Base-by-base conservation (phyloP, 1,140 invertebrate species). In the Diorhabda carinulata region DNA sequence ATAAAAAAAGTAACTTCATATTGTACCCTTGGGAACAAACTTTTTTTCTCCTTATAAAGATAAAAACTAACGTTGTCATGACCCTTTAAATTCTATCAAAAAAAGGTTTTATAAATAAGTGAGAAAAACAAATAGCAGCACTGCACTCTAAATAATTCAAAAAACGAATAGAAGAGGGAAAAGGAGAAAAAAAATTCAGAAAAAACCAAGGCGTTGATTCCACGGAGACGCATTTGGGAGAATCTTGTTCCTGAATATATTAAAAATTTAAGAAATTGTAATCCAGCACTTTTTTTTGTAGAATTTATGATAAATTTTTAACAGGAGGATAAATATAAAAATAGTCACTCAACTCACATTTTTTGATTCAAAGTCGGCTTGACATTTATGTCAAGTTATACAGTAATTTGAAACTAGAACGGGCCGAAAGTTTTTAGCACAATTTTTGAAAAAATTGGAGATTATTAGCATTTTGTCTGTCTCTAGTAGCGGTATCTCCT, bases 1-100 rank as follows among this genome's bases (percentile, higher is more conserved):
- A 25, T 25, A 25, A 25, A 25, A 25, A 25, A 25, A 25, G 25
- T 25, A 25, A 25, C 25, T 25, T 25, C 25, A 25, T 25, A 25
- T 25, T 25, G 25, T 4, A 52, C 47, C 6, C 47, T n/a, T n/a
- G 2, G n/a, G 47, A 52, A n/a, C 6, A 52, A 52, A 52, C 47
- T 52, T 52, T 52, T 25, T 52, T 52, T 6, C 47, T 52, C 6
- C 47, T 52, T 52, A 52, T 52, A 52, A 52, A 52, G n/a, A 52
- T 6, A 52, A 52, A 52, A 52, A 52, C 47, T 52, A 52, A 52
- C 47, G n/a, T 8, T 52, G 47, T 52, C 47, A 52, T 52, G 47
- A 52, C 47, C 47, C 47, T 52, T n/a, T 52, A 52, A 52, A 52
- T 52, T 52, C 47, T 52, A 52, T 52, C 6, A 52, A 52, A 52